phyloP scores from a whole-genome alignment of 2,113 vertebrate genomes.

The Oreotragus oreotragus region DNA sequence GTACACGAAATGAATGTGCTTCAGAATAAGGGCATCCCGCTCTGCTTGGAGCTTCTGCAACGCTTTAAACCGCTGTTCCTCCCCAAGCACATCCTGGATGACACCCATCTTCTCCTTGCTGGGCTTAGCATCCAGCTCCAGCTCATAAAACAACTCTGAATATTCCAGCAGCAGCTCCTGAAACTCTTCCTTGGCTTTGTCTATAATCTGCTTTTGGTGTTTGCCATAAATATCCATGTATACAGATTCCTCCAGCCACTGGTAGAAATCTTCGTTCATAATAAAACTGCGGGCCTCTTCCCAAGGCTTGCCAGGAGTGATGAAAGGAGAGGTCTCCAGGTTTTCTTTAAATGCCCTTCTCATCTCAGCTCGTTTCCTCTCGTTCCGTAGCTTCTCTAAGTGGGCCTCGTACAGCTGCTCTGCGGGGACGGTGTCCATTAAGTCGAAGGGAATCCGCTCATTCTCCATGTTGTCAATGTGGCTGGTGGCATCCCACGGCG shows the following conservation, averaged over 20 bases:
- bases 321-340: constrained; percentile 90
- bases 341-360: constrained; percentile 91
- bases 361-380: constrained; percentile 91
- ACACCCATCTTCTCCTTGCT: constrained; percentile 99
- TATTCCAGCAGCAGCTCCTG: constrained; percentile 97
- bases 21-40: constrained; percentile 95
- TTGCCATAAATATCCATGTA: constrained; percentile 95
- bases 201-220: constrained; percentile 97
- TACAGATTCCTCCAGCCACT: constrained; percentile 92
- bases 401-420: constrained; percentile 89
- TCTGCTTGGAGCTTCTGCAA: constrained; percentile 96
- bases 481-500: constrained; percentile 92
- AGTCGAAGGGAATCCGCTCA: constrained; percentile 93
- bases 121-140: constrained; percentile 96
- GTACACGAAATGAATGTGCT: constrained; percentile 99
- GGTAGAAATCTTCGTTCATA: constrained; percentile 96
- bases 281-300: constrained; percentile 97
- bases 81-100: constrained; percentile 94
- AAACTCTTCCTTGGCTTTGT: constrained; percentile 96
- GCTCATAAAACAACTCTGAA: constrained; percentile 97
- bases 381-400: constrained; percentile 89
- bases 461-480: constrained; percentile 90
- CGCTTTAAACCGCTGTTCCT: constrained; percentile 95
- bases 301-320: constrained; percentile 96
- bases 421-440: constrained; percentile 88